Evolutionary conservation across 2,113 vertebrate genomes (phyloP).

Genomic region (Hydropotes inermis): DNA sequence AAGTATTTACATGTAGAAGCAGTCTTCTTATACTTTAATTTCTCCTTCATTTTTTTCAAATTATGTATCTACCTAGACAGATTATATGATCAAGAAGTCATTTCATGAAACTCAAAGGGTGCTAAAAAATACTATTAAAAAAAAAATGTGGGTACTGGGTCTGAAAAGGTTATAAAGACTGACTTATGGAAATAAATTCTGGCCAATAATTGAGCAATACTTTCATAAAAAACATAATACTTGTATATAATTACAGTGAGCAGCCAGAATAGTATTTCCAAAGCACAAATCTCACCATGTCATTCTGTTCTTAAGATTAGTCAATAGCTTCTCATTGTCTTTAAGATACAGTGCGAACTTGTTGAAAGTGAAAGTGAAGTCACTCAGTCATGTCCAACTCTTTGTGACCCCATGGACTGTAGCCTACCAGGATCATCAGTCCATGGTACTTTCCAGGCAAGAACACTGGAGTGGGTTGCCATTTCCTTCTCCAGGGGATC

Average conservation of each 20-base stretch:
- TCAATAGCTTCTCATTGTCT: neutral
- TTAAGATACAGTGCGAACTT: neutral
- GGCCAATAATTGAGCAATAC: neutral
- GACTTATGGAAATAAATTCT: neutral
- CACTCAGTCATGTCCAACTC: no score
- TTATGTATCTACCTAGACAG: neutral
- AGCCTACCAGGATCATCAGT: no score
- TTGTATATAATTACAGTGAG: neutral
- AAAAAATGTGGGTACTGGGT: neutral
- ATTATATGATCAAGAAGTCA: neutral
- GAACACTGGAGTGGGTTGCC: no score
- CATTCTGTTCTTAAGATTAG: slow-evolving; percentile 13
- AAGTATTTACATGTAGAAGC: neutral
- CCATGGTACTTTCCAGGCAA: no score
- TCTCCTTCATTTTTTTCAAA: neutral
- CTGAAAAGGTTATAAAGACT: neutral
- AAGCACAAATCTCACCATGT: neutral
- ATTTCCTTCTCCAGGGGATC: no score
- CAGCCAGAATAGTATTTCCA: slow-evolving; percentile 20
- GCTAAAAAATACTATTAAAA: neutral
- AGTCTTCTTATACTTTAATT: neutral
- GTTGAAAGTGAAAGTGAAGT: neutral
- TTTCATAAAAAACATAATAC: neutral
- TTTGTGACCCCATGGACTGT: no score
- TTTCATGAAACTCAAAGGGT: neutral